These are phyloP conservation scores for Ascidia mentula DNA, from an alignment of 23 tunicate species.

Conservation along the genomic window DNA sequence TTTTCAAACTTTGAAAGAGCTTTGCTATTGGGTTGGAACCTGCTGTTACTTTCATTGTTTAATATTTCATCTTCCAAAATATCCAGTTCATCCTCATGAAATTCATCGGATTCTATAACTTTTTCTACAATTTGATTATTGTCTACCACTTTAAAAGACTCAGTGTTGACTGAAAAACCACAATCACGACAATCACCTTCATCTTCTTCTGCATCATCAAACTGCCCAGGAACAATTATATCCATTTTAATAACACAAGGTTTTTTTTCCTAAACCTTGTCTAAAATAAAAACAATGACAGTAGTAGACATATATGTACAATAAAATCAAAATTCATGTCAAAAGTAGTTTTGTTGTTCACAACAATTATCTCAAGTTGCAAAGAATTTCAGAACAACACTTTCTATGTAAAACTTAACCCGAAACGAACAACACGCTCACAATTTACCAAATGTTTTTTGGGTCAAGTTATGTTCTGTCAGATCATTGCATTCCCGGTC, in stretches of 20 bases:
- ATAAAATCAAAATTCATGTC: no score
- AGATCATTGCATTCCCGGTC: slow-evolving; percentile 39
- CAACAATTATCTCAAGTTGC: no score
- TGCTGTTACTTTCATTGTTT: not conserved
- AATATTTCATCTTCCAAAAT: slow-evolving; percentile 46
- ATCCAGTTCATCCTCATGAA: slow-evolving; percentile 54
- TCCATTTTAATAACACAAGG: no score
- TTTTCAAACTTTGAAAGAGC: slow-evolving; percentile 55
- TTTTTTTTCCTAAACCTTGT: no score
- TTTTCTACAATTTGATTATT: slow-evolving; percentile 13
- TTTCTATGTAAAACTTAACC: no score
- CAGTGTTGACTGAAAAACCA: not conserved
- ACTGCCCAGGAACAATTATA: slow-evolving; percentile 71
- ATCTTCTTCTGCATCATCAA: slow-evolving; percentile 84
- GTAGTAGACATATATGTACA: not conserved
- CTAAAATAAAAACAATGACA: not conserved
- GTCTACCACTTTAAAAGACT: not conserved
- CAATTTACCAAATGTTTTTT: no score
- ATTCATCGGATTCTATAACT: slow-evolving; percentile 14
- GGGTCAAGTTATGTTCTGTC: no score
- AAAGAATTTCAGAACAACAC: no score
- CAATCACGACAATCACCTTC: not conserved
- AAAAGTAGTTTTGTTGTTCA: no score
- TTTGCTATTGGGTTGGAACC: slow-evolving; percentile 72
- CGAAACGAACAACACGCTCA: no score